phyloP scores from a whole-genome alignment of 2,888 invertebrate genomes.

The Geophilus truncorum region DNA sequence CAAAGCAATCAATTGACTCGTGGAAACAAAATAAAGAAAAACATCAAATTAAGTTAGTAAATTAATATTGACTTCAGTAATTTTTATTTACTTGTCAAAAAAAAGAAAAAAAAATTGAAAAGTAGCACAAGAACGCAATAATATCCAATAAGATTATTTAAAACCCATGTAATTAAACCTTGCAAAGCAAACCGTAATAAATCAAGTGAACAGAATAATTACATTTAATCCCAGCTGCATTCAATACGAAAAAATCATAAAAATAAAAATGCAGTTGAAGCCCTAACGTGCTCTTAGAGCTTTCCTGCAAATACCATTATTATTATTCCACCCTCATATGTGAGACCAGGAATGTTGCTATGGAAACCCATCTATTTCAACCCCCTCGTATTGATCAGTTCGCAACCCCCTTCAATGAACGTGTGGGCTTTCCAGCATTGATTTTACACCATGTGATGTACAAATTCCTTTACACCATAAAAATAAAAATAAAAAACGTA shows the following conservation, averaged over 20 bases:
- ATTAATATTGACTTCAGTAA: no score
- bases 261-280: not conserved
- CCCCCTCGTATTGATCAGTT: slow-evolving; percentile 10
- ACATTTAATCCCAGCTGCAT: not conserved
- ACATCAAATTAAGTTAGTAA: no score
- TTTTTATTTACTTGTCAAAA: no score
- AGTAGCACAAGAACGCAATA: no score
- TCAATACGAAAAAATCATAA: not conserved
- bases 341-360: not conserved
- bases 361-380: not conserved
- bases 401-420: slow-evolving; percentile 6
- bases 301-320: not conserved
- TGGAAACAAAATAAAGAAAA: no score
- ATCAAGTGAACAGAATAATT: not conserved
- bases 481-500: not conserved
- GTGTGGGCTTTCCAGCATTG: not conserved
- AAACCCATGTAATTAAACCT: not conserved
- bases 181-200: not conserved
- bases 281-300: not conserved
- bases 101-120: no score
- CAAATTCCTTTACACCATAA: not conserved
- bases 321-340: slow-evolving; percentile 13
- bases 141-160: not conserved
- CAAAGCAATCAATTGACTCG: not conserved
- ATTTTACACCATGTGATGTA: not conserved